phyloP scores from a whole-genome alignment of 2,888 invertebrate genomes.

The Tolmerus cingulatus region DNA sequence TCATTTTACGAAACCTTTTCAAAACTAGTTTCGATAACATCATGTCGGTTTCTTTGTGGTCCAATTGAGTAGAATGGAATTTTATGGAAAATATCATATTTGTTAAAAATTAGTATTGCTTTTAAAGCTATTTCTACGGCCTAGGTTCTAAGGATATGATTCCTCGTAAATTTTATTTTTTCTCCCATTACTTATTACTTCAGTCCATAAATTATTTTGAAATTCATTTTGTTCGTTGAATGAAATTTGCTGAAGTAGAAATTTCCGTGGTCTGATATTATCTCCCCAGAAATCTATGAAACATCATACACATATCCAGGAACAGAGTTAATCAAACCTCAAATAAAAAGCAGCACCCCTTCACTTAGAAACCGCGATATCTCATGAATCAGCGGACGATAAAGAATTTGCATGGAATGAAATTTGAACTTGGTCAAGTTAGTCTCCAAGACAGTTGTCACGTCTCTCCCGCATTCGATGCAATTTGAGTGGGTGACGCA shows the following conservation, averaged over 20 bases:
- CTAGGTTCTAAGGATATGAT: too few relatives aligned
- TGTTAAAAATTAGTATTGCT: too few relatives aligned
- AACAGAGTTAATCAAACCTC: not conserved
- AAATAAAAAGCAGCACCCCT: not conserved
- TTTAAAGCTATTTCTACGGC: too few relatives aligned
- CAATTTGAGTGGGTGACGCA: conserved; percentile 1
- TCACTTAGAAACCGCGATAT: not conserved
- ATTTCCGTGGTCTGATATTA: not conserved
- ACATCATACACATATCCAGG: not conserved
- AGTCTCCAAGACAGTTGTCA: not conserved
- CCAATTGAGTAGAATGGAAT: too few relatives aligned
- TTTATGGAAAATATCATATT: too few relatives aligned
- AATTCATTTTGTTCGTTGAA: not conserved
- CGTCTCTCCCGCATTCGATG: conserved; percentile 3
- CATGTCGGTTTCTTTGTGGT: too few relatives aligned
- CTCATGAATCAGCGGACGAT: not conserved
- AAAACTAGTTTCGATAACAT: too few relatives aligned
- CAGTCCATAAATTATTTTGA: not conserved
- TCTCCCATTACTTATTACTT: not conserved
- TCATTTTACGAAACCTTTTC: too few relatives aligned
- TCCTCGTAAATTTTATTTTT: too few relatives aligned
- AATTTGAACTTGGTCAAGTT: conserved; percentile 17
- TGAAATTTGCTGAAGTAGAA: not conserved
- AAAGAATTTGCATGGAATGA: not conserved
- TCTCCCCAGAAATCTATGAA: not conserved